A percentile compares a stretch with the other conserved stretches of the same genome.
These are phyloP conservation scores for Hydractinia echinata DNA, from an alignment of 30 jellyfish, hydroid and myxozoan species.

Conservation along the genomic window DNA sequence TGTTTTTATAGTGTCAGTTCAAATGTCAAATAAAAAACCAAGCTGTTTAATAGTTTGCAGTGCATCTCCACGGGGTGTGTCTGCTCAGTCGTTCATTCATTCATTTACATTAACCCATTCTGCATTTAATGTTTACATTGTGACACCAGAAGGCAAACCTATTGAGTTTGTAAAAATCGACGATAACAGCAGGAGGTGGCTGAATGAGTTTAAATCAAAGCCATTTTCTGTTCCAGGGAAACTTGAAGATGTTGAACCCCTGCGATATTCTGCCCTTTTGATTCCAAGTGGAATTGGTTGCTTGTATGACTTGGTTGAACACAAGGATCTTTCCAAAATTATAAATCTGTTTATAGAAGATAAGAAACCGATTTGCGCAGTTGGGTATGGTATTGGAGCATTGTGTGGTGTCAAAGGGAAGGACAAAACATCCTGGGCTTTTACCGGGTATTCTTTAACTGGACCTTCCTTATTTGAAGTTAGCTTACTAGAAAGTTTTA, in stretches of 20 bases:
- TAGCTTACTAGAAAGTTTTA: slow-evolving; percentile 48
- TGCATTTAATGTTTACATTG: slow-evolving; percentile 82
- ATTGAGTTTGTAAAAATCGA: slow-evolving; percentile 70
- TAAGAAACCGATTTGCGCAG: slow-evolving; percentile 76
- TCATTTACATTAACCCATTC: slow-evolving; percentile 90
- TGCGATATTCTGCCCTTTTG: slow-evolving; percentile 68
- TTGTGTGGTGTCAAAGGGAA: slow-evolving; percentile 50
- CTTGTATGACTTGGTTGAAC: slow-evolving; percentile 57
- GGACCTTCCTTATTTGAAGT: slow-evolving; percentile 85
- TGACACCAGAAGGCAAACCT: slow-evolving; percentile 82
- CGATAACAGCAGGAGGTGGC: slow-evolving; percentile 82
- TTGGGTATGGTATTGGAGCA: slow-evolving; percentile 77
- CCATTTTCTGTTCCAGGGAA: slow-evolving; percentile 92
- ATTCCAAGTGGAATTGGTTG: slow-evolving; percentile 93
- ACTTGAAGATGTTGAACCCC: slow-evolving; percentile 88
- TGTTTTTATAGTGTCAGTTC: neutral
- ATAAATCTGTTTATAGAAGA: slow-evolving; percentile 66
- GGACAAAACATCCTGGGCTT: slow-evolving; percentile 44
- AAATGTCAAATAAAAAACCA: slow-evolving; percentile 77
- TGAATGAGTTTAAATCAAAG: slow-evolving; percentile 77
- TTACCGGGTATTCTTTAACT: slow-evolving; percentile 64
- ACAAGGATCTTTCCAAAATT: slow-evolving; percentile 54
- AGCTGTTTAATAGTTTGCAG: slow-evolving; percentile 88
- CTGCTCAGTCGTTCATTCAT: slow-evolving; percentile 93
- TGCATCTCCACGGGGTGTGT: slow-evolving; percentile 57